Conservation (phyloP, 1,140 invertebrate species). For the Drosophila sproati region DNA sequence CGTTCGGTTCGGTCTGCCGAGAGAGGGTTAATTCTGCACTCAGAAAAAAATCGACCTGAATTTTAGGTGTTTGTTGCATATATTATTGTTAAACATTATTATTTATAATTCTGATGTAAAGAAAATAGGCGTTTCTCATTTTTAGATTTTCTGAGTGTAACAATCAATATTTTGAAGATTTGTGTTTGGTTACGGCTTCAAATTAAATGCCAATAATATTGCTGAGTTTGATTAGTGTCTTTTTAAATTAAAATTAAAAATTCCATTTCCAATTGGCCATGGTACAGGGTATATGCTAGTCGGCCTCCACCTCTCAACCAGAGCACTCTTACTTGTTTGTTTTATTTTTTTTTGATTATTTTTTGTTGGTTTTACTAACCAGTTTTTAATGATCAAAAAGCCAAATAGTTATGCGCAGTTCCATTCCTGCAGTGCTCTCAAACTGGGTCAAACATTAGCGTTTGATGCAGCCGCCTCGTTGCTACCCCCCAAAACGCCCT, state of each 20-base stretch:
- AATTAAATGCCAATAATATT: no score
- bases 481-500: not conserved
- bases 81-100: no score
- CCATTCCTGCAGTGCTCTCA: constrained; percentile 53
- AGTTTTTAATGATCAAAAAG: constrained; percentile 80
- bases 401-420: constrained; percentile 67
- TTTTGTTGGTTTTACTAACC: constrained; percentile 58
- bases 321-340: not conserved
- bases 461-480: constrained; percentile 46
- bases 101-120: no score
- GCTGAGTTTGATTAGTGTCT: no score
- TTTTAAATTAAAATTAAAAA: no score
- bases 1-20: no score
- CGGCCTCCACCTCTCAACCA: not conserved
- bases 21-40: no score
- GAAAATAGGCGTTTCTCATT: no score
- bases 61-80: no score
- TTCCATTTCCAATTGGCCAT: not conserved
- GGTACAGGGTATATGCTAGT: not conserved
- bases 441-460: constrained; percentile 76
- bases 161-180: no score
- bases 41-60: no score
- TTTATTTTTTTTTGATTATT: constrained; percentile 25
- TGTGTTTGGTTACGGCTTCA: not conserved
- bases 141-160: no score